Evolutionary conservation across 1,140 invertebrate genomes (phyloP), one percentile per base, ranked within the genome.

Genomic region (Zophobas atratus): DNA sequence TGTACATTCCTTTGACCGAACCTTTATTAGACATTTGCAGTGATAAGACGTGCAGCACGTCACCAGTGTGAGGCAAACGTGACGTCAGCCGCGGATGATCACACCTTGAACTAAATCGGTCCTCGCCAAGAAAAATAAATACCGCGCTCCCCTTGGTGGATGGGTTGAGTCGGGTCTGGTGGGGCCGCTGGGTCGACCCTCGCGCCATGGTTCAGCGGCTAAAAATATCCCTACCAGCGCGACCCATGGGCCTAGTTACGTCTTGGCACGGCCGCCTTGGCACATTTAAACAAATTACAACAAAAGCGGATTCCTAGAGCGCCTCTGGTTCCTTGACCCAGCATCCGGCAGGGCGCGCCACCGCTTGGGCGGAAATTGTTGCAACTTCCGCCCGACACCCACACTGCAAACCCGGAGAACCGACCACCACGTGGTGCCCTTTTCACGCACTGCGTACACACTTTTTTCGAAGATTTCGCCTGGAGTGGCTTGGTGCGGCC

Each of bases 301-400:
- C 32, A 32, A 41, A 67, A 67, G 20, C 20, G 20, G 20, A 67
- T 67, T 67, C 60, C 38, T 67, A 67, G 60, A 8, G 6, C 57
- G 6, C 43, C 34, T 34, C 57, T 8, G 34, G 4, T 34, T 20
- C 70, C 8, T 53, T 56, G 20, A 34, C 36, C 6, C 46, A 56
- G 20, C 46, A 4, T 46, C 20, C 34, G 49, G n/a, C 49, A 75
- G 49, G 73, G 73, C 41, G 73, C 73, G 73, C 73, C 73, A 75
- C 73, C 67, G 35, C 67, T 57, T 60, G 53, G 46, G 32, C 39
- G 74, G 55, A 67, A 38, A 63, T 41, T 57, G 74, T 39, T 63
- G 70, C 74, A 75, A 67, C 56, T 75, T 75, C 74, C 74, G 74
- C 36, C 48, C 35, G 38, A 56, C 43, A 8, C 43, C 3, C 43